Base-by-base conservation (phyloP, 2,113 vertebrate species). In the Trachemys scripta region DNA sequence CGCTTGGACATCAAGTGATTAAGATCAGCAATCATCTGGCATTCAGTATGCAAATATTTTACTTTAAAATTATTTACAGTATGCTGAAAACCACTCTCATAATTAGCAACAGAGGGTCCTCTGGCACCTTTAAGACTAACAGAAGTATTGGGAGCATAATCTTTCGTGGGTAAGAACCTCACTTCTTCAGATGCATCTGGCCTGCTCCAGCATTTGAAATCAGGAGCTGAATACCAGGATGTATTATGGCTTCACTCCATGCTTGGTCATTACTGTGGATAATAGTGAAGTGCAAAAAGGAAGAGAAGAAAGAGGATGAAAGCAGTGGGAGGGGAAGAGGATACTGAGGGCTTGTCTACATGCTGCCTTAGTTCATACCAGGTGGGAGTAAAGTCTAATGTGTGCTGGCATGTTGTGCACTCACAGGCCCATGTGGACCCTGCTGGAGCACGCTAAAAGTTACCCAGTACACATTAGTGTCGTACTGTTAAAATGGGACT, bases 261-360 rank as follows among this genome's bases (percentile, higher is more conserved):
- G 72, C 35, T 82, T 3, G 0, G 81, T 54, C 31, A 2, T 29
- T 12, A 2, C 35, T 20, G 50, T 24, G 57, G 65, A 16, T n/a
- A n/a, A 16, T 8, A 65, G 14, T 20, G 24, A 56, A 69, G 45
- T 25, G 72, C 38, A 45, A 76, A 76, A 42, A 25, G 72, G 38
- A 42, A n/a, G 10, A 47, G 53, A n/a, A 42, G 11, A 35, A 49
- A 7, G 45, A 53, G 79, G 78, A 4, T 47, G 65, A 56, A 72
- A 69, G 86, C 22, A 54, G 29, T 59, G 1, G 56, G 22, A 85
- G 69, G 53, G 56, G 49, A 3, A 31, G 45, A 87, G 80, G 14
- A 62, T 14, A 31, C 29, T 62, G 57, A 6, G 57, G 57, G 57
- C 27, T 62, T 62, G 57, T 62, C 57, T 29, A 62, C 57, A 31